Conservation (phyloP, 2,888 invertebrate species). For the Cheilosia impressa region DNA sequence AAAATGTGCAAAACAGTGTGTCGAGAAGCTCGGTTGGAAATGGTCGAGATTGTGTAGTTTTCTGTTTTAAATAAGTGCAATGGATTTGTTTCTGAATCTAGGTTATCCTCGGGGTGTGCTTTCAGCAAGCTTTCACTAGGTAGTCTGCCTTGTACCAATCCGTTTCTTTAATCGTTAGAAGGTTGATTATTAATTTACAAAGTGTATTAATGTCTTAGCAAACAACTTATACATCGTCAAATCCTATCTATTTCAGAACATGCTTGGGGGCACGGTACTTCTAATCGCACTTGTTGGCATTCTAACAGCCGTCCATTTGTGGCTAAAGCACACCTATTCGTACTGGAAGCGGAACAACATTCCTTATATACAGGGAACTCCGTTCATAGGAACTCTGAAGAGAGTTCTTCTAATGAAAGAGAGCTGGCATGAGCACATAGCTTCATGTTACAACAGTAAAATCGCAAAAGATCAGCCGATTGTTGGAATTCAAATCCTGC, state of each 20-base stretch:
- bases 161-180: too few species aligned
- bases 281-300: background rate
- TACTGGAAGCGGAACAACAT: constrained; percentile 71
- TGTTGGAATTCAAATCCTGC: constrained; percentile 81
- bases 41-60: too few species aligned
- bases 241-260: background rate
- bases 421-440: constrained; percentile 78
- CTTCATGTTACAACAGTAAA: constrained; percentile 78
- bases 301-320: constrained; percentile 1
- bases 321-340: background rate
- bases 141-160: too few species aligned
- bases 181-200: too few species aligned
- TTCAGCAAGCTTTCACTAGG: too few species aligned
- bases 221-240: too few species aligned
- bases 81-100: too few species aligned
- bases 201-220: too few species aligned
- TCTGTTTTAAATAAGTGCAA: too few species aligned
- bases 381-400: constrained; percentile 82
- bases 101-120: too few species aligned
- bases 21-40: too few species aligned
- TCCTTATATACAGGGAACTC: constrained; percentile 79
- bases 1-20: too few species aligned
- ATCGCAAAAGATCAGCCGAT: constrained; percentile 76
- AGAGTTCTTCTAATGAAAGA: constrained; percentile 78
- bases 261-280: background rate